Percentiles rank a stretch among this genome's conserved stretches.
Evolutionary conservation across 1,140 invertebrate species (phyloP).

Genomic region (Yoshiicerus persimilis): DNA sequence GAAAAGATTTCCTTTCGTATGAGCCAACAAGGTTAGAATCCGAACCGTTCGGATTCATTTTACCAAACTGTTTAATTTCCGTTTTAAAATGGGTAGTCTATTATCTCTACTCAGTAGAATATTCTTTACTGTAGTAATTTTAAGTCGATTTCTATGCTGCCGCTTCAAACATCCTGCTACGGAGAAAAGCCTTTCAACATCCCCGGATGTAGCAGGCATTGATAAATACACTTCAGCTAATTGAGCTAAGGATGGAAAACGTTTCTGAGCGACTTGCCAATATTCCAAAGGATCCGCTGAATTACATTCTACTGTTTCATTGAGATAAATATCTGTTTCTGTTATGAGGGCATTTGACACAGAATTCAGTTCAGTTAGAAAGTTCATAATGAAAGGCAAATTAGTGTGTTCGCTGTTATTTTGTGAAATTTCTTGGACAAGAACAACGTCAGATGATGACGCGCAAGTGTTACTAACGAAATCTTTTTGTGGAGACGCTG

Average conservation of each 20-base stretch:
- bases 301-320: background rate
- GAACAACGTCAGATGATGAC: background rate
- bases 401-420: no score
- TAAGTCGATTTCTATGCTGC: background rate
- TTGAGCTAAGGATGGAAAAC: conserved; percentile 23
- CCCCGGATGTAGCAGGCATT: conserved; percentile 45
- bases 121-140: background rate
- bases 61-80: no score
- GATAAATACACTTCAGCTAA: conserved; percentile 47
- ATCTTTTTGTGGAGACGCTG: background rate
- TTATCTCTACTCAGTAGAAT: background rate
- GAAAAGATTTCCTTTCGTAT: no score
- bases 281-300: conserved; percentile 34
- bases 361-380: background rate
- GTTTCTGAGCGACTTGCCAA: conserved; percentile 40
- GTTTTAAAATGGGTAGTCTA: background rate
- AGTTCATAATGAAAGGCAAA: background rate
- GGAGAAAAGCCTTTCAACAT: conserved; percentile 49
- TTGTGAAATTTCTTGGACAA: no score
- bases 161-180: conserved; percentile 40
- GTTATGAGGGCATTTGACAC: background rate
- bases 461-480: background rate
- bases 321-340: background rate
- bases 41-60: no score
- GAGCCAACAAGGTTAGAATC: no score